phyloP scores from a whole-genome alignment of 1,140 invertebrate genomes.

The Leucophenga varia region DNA sequence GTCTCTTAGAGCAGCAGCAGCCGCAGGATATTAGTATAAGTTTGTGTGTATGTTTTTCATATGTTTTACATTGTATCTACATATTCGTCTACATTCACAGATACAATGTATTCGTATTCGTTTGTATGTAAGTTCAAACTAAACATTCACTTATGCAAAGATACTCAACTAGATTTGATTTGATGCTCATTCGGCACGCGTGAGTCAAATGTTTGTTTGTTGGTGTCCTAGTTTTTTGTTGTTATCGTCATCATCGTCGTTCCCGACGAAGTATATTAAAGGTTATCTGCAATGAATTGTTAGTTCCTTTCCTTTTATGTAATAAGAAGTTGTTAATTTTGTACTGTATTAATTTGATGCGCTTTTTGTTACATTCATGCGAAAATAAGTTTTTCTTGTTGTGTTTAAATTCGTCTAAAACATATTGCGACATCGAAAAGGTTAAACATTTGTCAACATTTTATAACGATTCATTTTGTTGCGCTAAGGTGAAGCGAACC shows the following conservation, averaged over 20 bases:
- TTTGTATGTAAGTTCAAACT: constrained; percentile 13
- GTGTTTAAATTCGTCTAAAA: no score
- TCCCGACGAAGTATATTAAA: no score
- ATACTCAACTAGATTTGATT: constrained; percentile 27
- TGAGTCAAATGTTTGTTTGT: background rate
- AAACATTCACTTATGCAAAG: constrained; percentile 46
- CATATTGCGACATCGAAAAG: no score
- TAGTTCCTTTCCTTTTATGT: constrained; percentile 1
- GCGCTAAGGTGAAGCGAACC: no score
- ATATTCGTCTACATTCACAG: constrained; percentile 32
- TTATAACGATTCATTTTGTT: no score
- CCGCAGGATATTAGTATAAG: no score
- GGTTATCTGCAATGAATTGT: constrained; percentile 1
- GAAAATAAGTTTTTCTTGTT: no score
- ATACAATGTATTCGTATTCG: constrained; percentile 11
- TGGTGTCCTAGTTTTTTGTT: constrained; percentile 17
- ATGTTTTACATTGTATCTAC: constrained; percentile 30
- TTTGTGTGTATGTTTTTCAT: no score
- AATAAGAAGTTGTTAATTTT: constrained; percentile 45
- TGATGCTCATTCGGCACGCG: constrained; percentile 21
- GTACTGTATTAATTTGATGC: constrained; percentile 31
- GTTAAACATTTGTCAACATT: no score
- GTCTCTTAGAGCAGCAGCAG: constrained; percentile 21
- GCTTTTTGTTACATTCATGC: no score
- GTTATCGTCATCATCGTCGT: no score